Percentiles rank a stretch among this genome's conserved stretches.
Conservation (phyloP, 2,113 vertebrate species). For the Gopherus evgoodei region DNA sequence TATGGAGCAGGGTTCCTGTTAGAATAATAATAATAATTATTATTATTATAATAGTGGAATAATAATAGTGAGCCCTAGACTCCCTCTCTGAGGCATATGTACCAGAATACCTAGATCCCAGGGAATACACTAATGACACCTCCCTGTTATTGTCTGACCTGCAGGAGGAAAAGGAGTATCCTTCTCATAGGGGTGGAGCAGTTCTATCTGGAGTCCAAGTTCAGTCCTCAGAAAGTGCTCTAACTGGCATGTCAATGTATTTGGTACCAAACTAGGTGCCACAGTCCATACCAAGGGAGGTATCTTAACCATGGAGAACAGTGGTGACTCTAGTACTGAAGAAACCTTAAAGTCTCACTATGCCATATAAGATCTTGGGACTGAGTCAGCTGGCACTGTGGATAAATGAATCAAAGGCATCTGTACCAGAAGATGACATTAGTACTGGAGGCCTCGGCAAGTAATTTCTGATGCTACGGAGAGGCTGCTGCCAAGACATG, state of each 20-base stretch:
- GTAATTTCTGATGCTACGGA: neutral
- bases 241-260: neutral
- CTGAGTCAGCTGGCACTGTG: neutral
- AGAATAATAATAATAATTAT: too few species aligned
- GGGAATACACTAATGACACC: neutral
- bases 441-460: neutral
- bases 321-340: neutral
- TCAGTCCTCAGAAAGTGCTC: neutral
- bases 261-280: neutral
- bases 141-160: neutral
- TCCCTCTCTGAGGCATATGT: neutral
- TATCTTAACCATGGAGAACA: neutral
- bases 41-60: neutral
- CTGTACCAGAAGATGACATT: neutral
- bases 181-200: neutral
- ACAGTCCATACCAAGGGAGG: neutral
- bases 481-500: neutral
- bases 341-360: neutral
- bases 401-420: neutral
- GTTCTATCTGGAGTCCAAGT: neutral
- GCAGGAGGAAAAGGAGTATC: neutral
- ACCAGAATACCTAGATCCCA: neutral
- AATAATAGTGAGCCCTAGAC: neutral
- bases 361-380: neutral
- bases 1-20: neutral